Evolutionary conservation across 2,888 invertebrate species (phyloP), one percentile per base, ranked within the genome.

Genomic region (Drosophila multiciliata): DNA sequence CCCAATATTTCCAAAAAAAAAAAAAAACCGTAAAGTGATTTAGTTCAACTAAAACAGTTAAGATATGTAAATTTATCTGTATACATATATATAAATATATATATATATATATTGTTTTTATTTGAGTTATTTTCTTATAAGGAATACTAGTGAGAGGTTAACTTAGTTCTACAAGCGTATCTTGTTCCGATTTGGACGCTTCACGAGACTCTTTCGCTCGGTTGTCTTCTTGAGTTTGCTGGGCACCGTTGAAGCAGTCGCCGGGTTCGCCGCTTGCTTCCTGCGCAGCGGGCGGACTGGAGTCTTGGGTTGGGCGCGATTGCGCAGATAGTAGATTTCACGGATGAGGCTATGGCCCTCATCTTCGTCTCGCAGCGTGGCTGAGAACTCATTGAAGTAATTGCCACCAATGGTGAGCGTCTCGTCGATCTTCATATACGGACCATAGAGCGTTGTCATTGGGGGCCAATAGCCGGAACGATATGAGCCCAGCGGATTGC

Each of bases 391-490:
- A 17, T 86, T 85, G 54, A 92, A 91, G 72, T 91, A 93, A 71
- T 93, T 92, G n/a, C 90, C 89, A 2, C 85, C 90, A 23, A 93
- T 85, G 15, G 90, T 91, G 15, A 90, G 78, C 0, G 90, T 91
- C 60, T 91, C 88, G 66, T 93, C 91, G 60, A 93, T 90, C 68
- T 92, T 93, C 81, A 93, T 83, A 66, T 93, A 93, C 12, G 93
- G 93, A 0, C 93, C 93, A 57, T 91, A 92, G 2, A 91, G 77
- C 1, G 91, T 91, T n/a, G 91, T 91, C 90, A 93, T 91, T 7
- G 93, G 91, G 17, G 92, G 91, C 93, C 93, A 93, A 59, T 88
- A 86, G 23, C 92, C 92, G 4, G 86, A 77, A 9, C 89, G 87
- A 63, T 83, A 75, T 8, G 88, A 89, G 3, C 88, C 87, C 50